Evolutionary conservation across 2,888 invertebrate species (phyloP).

Genomic region (Drosophila paracracens): DNA sequence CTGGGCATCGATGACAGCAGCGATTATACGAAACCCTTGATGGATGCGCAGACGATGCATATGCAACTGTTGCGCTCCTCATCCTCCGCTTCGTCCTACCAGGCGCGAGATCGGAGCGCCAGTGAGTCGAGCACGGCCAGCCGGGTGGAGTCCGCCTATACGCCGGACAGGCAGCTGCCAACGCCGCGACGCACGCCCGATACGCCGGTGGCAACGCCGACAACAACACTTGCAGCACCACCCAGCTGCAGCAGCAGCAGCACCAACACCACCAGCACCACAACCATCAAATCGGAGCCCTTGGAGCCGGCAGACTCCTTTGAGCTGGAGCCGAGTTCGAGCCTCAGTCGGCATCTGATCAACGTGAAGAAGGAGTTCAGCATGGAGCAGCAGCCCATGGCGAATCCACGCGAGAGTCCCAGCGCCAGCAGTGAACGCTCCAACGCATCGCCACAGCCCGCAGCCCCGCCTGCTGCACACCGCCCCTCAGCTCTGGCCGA

Average conservation of each 20-base stretch:
- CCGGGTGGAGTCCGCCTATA: conserved; percentile 90
- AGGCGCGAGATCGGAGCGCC: conserved; percentile 92
- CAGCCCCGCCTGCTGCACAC: conserved; percentile 57
- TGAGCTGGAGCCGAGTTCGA: conserved; percentile 36
- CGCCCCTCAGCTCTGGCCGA: conserved; percentile 81
- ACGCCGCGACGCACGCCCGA: conserved; percentile 68
- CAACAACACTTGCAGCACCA: conserved; percentile 80
- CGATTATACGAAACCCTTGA: conserved; percentile 95
- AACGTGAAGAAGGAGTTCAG: conserved; percentile 85
- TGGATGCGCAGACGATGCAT: conserved; percentile 95
- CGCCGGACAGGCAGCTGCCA: conserved; percentile 88
- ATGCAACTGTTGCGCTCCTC: conserved; percentile 91
- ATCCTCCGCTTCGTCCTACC: conserved; percentile 86
- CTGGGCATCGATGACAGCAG: conserved; percentile 97
- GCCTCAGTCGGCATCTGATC: conserved; percentile 73
- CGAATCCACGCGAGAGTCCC: conserved; percentile 86
- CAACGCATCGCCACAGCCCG: conserved; percentile 88
- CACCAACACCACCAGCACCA: conserved; percentile 17
- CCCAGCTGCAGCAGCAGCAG: conserved; percentile 49
- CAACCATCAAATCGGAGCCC: conserved; percentile 82
- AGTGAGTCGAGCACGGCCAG: conserved; percentile 95
- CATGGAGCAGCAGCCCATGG: conserved; percentile 53
- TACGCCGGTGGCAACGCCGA: conserved; percentile 39
- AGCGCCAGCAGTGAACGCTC: conserved; percentile 90
- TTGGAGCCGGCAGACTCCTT: conserved; percentile 64